phyloP scores from a whole-genome alignment of 2,888 invertebrate species.

The Ornithoptera alexandrae region DNA sequence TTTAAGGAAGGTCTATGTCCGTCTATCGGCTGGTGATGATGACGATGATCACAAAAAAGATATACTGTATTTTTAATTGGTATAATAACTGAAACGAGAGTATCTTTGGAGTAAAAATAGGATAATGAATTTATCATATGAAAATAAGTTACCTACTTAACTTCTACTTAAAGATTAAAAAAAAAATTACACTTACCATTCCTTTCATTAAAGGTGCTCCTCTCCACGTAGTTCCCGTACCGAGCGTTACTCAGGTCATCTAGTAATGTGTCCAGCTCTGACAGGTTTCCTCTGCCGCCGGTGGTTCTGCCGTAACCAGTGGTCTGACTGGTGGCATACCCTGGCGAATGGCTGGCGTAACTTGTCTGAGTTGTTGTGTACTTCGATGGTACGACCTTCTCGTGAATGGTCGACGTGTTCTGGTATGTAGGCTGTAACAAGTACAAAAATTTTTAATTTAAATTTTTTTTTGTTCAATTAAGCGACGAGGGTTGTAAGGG shows the following conservation, averaged over 20 bases:
- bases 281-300: slow-evolving; percentile 83
- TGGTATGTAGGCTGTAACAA: slow-evolving; percentile 83
- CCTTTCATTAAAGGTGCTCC: slow-evolving; percentile 54
- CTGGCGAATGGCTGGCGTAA: slow-evolving; percentile 49
- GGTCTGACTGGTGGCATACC: slow-evolving; percentile 38
- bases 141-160: too few relatives aligned
- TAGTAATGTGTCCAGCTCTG: slow-evolving; percentile 93
- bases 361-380: slow-evolving; percentile 49
- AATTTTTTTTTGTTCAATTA: too few relatives aligned
- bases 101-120: too few relatives aligned
- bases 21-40: too few relatives aligned
- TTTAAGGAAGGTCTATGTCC: too few relatives aligned
- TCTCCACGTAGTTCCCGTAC: slow-evolving; percentile 69
- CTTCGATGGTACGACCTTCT: slow-evolving; percentile 75
- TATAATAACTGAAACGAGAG: too few relatives aligned
- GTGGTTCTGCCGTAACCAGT: slow-evolving; percentile 61
- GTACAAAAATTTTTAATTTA: slow-evolving; percentile 28
- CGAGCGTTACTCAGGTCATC: slow-evolving; percentile 93
- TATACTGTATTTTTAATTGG: too few relatives aligned
- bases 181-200: slow-evolving; percentile 50
- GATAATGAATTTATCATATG: too few relatives aligned
- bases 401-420: slow-evolving; percentile 68
- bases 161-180: too few relatives aligned
- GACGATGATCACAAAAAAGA: too few relatives aligned
- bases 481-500: too few relatives aligned